A percentile compares a stretch with the other conserved stretches of the same genome.
Evolutionary conservation across 1,140 invertebrate species (phyloP).

Genomic region (Drosophila punjabiensis): DNA sequence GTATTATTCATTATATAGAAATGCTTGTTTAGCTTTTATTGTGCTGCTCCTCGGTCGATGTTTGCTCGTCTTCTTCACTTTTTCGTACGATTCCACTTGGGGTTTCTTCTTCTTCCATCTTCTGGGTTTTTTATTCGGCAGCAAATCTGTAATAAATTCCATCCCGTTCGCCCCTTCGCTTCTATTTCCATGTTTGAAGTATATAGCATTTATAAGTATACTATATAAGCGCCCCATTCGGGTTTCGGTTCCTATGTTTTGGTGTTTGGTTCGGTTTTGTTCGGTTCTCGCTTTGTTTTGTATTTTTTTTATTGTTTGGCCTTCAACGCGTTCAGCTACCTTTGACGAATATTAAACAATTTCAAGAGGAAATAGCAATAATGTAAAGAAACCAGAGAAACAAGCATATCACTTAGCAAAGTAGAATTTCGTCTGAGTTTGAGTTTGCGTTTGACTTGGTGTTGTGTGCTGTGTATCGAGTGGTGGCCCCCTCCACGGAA

Average conservation of each 20-base stretch:
- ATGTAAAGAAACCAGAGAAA: conserved; percentile 77
- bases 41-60: conserved; percentile 27
- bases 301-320: conserved; percentile 70
- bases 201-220: conserved; percentile 39
- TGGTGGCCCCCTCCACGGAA: conserved; percentile 12
- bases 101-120: conserved; percentile 38
- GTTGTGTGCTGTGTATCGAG: conserved; percentile 9
- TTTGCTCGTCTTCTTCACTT: conserved; percentile 65
- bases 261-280: conserved; percentile 24
- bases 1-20: conserved; percentile 60
- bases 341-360: conserved; percentile 84
- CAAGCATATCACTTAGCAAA: conserved; percentile 74
- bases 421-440: conserved; percentile 51
- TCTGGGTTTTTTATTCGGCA: conserved; percentile 44
- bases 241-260: conserved; percentile 59
- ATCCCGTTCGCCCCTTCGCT: conserved; percentile 39
- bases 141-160: conserved; percentile 77
- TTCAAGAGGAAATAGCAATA: conserved; percentile 74
- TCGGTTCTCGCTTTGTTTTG: conserved; percentile 34
- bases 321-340: conserved; percentile 79
- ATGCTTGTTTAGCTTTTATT: conserved; percentile 44
- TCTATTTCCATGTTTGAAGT: conserved; percentile 52
- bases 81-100: conserved; percentile 63
- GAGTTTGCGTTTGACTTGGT: conserved; percentile 1
- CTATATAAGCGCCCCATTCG: conserved; percentile 45